Evolutionary conservation across 2,113 vertebrate species (phyloP).

Genomic region (Tursiops truncatus): DNA sequence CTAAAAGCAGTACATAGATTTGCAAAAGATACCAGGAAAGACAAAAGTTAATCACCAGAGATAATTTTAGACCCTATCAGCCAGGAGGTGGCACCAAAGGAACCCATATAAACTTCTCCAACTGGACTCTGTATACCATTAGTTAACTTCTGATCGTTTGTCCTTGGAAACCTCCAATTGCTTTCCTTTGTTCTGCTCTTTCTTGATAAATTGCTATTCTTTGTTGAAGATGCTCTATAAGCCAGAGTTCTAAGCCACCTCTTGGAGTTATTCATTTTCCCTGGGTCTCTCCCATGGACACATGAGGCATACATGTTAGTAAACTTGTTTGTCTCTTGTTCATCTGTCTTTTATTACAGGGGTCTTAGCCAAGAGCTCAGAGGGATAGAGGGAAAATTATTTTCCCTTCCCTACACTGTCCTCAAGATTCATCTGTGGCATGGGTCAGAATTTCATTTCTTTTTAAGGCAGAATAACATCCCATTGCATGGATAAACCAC

Average conservation of each 20-base stretch:
- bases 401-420: not conserved
- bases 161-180: not conserved
- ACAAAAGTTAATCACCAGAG: not conserved
- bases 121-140: not conserved
- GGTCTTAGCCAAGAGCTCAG: not conserved
- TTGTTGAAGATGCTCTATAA: not conserved
- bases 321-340: not conserved
- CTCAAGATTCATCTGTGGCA: not conserved
- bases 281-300: too few relatives aligned
- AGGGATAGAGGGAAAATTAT: not conserved
- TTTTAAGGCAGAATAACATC: not conserved
- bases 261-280: not conserved
- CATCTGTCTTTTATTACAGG: not conserved
- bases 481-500: too few relatives aligned
- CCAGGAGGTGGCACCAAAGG: not conserved
- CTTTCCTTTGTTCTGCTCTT: accelerated
- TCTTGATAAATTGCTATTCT: not conserved
- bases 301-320: not conserved
- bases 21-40: not conserved
- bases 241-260: not conserved
- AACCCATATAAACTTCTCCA: not conserved
- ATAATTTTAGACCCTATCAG: not conserved
- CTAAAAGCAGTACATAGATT: not conserved
- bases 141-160: not conserved
- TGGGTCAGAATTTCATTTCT: not conserved